Conservation (phyloP, 2,113 vertebrate genomes). For the Galemys pyrenaicus region DNA sequence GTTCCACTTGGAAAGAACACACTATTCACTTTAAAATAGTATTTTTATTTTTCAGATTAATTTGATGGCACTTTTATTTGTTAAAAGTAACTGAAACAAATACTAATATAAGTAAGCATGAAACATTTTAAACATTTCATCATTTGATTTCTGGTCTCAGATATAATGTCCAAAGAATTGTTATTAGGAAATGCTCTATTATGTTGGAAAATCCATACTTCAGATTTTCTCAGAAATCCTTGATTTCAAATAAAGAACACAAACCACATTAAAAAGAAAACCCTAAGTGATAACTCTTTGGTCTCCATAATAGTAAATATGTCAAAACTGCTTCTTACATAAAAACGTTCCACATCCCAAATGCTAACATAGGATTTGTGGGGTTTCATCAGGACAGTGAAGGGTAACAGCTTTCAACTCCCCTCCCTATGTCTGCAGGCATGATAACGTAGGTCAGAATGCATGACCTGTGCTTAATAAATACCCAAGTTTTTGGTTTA, state of each 20-base stretch:
- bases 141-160: not conserved
- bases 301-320: not conserved
- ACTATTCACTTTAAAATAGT: not conserved
- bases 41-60: not conserved
- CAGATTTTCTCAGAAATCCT: slow-evolving; percentile 6
- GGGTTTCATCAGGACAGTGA: not conserved
- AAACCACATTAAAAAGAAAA: not conserved
- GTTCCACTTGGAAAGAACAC: not conserved
- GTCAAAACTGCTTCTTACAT: not conserved
- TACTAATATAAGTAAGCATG: slow-evolving; percentile 16
- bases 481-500: slow-evolving; percentile 6
- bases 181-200: slow-evolving; percentile 4
- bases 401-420: not conserved
- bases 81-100: slow-evolving; percentile 6
- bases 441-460: not conserved
- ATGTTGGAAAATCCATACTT: not conserved
- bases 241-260: not conserved
- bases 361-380: not conserved
- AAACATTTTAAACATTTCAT: not conserved
- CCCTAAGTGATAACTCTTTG: not conserved
- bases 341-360: not conserved
- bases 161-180: not conserved
- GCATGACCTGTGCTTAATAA: not conserved
- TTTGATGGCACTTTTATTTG: slow-evolving; percentile 4
- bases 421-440: not conserved